A percentile compares a stretch with the other conserved stretches of the same genome.
phyloP scores from a whole-genome alignment of 2,888 invertebrate genomes.

The Ctenicera cuprea region DNA sequence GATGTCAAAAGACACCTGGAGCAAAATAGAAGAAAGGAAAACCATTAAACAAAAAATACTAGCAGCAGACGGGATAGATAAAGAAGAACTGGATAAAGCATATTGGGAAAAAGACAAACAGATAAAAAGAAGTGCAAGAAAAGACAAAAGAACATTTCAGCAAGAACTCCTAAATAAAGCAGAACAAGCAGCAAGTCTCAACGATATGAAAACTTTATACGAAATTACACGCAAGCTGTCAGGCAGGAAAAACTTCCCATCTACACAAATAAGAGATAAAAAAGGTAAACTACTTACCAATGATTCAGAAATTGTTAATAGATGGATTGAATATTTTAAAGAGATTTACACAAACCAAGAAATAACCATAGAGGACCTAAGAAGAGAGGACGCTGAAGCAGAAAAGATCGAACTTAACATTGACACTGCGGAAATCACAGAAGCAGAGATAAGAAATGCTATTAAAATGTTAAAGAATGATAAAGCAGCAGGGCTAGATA shows the following conservation, averaged over 20 bases:
- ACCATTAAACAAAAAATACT: conserved; percentile 8
- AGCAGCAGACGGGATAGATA: not conserved
- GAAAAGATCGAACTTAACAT: too few species aligned
- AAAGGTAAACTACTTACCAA: too few species aligned
- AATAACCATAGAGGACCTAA: not conserved
- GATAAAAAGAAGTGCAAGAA: conserved; percentile 5
- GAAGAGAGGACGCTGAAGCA: not conserved
- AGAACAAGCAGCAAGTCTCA: conserved; percentile 3
- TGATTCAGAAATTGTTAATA: not conserved
- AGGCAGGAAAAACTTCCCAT: conserved; percentile 3
- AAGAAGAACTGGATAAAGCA: conserved; percentile 5
- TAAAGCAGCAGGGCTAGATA: not conserved
- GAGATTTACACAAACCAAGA: conserved; percentile 5
- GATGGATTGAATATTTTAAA: conserved; percentile 3
- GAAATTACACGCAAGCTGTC: conserved; percentile 5
- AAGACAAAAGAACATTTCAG: conserved; percentile 1
- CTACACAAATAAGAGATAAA: conserved; percentile 1
- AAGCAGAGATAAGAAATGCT: conserved; percentile 2
- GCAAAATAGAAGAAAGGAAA: conserved; percentile 6
- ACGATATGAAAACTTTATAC: too few species aligned
- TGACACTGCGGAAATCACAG: not conserved
- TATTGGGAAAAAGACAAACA: conserved; percentile 1
- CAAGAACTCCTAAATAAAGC: not conserved
- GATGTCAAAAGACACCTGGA: conserved; percentile 10
- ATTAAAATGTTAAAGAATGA: not conserved